These are phyloP conservation scores for Basileuterus tristriatus DNA, from an alignment of 2,797 vertebrate genomes.

Conservation along the genomic window DNA sequence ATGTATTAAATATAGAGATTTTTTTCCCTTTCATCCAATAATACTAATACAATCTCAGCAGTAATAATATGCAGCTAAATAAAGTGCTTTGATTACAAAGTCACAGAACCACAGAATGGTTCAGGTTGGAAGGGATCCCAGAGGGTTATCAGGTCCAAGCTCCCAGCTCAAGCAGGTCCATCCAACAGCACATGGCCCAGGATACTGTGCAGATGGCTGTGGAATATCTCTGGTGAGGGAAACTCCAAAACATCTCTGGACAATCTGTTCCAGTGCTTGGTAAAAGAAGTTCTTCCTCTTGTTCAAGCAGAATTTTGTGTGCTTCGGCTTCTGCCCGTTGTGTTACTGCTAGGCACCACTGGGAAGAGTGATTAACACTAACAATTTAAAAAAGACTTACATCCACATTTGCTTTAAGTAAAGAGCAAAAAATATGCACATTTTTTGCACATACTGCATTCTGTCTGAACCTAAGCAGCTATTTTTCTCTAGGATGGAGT, in stretches of 20 bases:
- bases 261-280: background rate
- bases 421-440: background rate
- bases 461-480: background rate
- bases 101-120: background rate
- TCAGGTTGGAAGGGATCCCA: background rate
- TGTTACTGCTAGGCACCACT: background rate
- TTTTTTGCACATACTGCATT: background rate
- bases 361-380: background rate
- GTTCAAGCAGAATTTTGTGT: background rate
- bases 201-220: accelerated
- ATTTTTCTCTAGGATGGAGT: background rate
- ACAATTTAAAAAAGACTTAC: background rate
- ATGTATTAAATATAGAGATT: background rate
- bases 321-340: background rate
- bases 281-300: background rate
- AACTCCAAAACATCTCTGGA: background rate
- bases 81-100: background rate
- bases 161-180: background rate
- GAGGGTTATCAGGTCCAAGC: background rate
- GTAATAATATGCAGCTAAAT: background rate
- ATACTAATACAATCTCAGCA: background rate
- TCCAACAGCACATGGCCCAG: background rate
- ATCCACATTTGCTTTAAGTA: background rate
- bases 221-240: background rate
- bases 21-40: background rate